phyloP scores from a whole-genome alignment of 2,113 vertebrate genomes.

The Mobula birostris region DNA sequence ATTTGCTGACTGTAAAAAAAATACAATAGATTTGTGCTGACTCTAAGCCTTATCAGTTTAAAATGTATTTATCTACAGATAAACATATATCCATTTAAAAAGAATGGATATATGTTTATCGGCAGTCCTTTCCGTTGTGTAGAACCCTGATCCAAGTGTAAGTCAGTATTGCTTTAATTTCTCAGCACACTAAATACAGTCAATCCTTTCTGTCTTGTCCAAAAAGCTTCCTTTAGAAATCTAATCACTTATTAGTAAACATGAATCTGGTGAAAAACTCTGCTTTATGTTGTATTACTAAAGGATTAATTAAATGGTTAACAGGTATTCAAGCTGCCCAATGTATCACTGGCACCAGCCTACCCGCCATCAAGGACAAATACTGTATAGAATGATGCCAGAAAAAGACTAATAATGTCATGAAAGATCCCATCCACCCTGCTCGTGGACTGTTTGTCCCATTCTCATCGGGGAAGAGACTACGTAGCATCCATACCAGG shows the following conservation, averaged over 20 bases:
- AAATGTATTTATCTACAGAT: not conserved
- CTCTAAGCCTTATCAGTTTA: not conserved
- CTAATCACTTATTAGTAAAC: not conserved
- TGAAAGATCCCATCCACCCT: too few relatives aligned
- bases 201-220: not conserved
- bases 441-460: too few relatives aligned
- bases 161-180: not conserved
- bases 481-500: too few relatives aligned
- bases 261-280: not conserved
- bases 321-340: too few relatives aligned
- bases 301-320: not conserved
- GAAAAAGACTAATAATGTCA: too few relatives aligned
- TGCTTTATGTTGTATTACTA: not conserved
- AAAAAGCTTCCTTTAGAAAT: not conserved
- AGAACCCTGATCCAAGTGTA: not conserved
- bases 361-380: too few relatives aligned
- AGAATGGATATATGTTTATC: too few relatives aligned
- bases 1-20: slow-evolving; percentile 5
- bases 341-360: too few relatives aligned
- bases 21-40: not conserved
- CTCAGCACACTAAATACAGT: not conserved
- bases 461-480: too few relatives aligned
- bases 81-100: not conserved
- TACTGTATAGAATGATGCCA: too few relatives aligned
- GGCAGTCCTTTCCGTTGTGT: not conserved